Percentiles rank a stretch among this genome's conserved stretches.
Evolutionary conservation across 2,888 invertebrate genomes (phyloP).

Genomic region (Adelognathus sp.): DNA sequence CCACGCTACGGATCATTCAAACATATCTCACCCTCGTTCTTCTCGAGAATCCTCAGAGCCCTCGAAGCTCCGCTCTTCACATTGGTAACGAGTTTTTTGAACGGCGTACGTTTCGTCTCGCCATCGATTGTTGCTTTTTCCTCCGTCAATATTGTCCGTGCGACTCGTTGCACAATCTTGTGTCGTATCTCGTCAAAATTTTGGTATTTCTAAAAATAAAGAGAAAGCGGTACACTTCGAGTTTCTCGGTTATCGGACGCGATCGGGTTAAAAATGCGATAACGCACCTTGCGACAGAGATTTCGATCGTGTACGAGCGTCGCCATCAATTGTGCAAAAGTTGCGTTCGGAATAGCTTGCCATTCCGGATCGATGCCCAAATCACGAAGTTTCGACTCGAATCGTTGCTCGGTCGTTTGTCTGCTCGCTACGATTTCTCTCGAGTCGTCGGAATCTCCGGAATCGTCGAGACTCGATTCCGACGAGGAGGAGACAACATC

Average conservation of each 20-base stretch:
- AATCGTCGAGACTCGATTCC: too few species aligned
- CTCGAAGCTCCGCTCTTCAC: conserved; percentile 83
- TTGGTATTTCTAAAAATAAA: conserved; percentile 81
- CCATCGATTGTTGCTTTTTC: conserved; percentile 67
- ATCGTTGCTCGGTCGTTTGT: conserved; percentile 66
- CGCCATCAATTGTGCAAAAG: conserved; percentile 84
- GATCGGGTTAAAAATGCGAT: too few species aligned
- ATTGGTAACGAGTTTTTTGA: conserved; percentile 82
- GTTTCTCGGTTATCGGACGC: too few species aligned
- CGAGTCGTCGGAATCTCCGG: not conserved
- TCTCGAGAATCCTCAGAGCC: conserved; percentile 79
- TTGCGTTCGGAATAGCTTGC: conserved; percentile 83
- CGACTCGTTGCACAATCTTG: conserved; percentile 81
- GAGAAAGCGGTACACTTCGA: conserved; percentile 49
- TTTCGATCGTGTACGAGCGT: conserved; percentile 84
- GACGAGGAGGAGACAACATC: too few species aligned
- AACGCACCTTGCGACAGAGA: conserved; percentile 83
- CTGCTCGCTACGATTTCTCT: not conserved
- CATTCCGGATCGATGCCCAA: conserved; percentile 86
- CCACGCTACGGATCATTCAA: too few species aligned
- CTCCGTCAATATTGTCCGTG: conserved; percentile 77
- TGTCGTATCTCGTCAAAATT: conserved; percentile 82
- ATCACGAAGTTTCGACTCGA: conserved; percentile 83
- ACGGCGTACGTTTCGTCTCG: conserved; percentile 78
- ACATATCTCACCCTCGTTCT: conserved; percentile 62